Conservation (phyloP, 2,888 invertebrate species). For the Cartodere bifasciata region DNA sequence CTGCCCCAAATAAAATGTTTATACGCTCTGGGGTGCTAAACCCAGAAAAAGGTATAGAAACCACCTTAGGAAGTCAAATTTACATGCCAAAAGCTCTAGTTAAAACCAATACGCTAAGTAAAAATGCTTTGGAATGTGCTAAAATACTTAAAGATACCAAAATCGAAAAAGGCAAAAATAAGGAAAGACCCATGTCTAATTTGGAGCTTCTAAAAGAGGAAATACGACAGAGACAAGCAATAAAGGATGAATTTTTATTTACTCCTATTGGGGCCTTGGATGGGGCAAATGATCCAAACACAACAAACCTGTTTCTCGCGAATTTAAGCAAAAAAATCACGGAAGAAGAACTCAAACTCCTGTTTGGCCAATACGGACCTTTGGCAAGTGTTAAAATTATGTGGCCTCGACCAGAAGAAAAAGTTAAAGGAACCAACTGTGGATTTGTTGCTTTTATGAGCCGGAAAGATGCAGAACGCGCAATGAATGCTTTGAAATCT, state of each 20-base stretch:
- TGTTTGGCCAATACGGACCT: conserved; percentile 94
- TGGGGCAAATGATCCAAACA: conserved; percentile 84
- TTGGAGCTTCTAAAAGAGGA: conserved; percentile 96
- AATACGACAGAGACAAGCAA: conserved; percentile 78
- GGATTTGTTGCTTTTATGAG: conserved; percentile 99
- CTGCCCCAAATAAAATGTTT: conserved; percentile 50
- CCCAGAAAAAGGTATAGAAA: conserved; percentile 72
- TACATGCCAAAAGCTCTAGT: conserved; percentile 78
- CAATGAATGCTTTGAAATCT: conserved; percentile 70
- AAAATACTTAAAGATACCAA: conserved; percentile 47
- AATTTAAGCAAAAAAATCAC: conserved; percentile 92
- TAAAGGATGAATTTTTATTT: conserved; percentile 11
- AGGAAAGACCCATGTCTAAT: conserved; percentile 88
- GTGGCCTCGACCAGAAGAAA: conserved; percentile 97
- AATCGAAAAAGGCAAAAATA: conserved; percentile 46
- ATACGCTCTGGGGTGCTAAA: conserved; percentile 86
- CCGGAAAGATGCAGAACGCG: conserved; percentile 89
- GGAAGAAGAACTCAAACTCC: conserved; percentile 88
- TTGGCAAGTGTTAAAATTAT: conserved; percentile 98
- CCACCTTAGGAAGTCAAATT: conserved; percentile 59
- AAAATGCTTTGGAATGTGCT: conserved; percentile 54
- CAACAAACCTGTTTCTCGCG: conserved; percentile 94
- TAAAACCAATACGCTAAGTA: conserved; percentile 39
- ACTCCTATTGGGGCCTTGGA: conserved; percentile 41
- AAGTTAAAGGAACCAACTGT: conserved; percentile 82